These are phyloP conservation scores for Odobenus rosmarus DNA, from an alignment of 2,113 vertebrate species.

Conservation along the genomic window DNA sequence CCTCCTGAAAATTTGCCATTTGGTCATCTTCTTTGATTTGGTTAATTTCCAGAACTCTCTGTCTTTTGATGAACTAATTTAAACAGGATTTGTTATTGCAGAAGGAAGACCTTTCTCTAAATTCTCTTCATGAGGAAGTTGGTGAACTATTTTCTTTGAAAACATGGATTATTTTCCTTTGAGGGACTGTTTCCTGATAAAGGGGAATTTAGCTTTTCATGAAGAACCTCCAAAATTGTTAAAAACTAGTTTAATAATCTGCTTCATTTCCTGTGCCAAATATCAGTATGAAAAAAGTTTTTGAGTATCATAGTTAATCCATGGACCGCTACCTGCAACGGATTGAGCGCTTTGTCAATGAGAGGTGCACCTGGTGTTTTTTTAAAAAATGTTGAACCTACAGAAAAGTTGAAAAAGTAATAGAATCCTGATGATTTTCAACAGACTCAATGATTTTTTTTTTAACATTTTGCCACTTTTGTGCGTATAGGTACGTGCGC, in stretches of 20 bases:
- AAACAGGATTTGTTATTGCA: slow-evolving; percentile 1
- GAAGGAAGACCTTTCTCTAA: slow-evolving; percentile 13
- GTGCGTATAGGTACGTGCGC: too few species aligned
- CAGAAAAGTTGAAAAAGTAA: background rate
- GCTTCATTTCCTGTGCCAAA: slow-evolving; percentile 17
- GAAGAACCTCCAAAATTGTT: background rate
- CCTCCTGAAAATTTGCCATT: background rate
- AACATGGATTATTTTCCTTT: slow-evolving; percentile 40
- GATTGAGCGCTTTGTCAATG: background rate
- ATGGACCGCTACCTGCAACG: background rate
- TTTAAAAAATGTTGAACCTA: background rate
- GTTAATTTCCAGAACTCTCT: background rate
- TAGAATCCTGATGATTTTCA: background rate
- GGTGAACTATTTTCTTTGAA: background rate
- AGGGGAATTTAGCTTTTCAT: slow-evolving; percentile 47
- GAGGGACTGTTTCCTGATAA: background rate
- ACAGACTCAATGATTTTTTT: background rate
- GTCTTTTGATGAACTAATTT: slow-evolving; percentile 3
- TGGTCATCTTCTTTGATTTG: background rate
- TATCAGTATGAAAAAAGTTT: background rate
- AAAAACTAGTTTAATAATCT: background rate
- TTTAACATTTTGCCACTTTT: background rate
- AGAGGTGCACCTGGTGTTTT: background rate
- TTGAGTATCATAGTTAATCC: background rate
- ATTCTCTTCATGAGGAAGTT: slow-evolving; percentile 13